These are phyloP conservation scores for fruit fly (Drosophila melanogaster) DNA, from an alignment of 1,140 invertebrate genomes.

Conservation along the genomic window DNA sequence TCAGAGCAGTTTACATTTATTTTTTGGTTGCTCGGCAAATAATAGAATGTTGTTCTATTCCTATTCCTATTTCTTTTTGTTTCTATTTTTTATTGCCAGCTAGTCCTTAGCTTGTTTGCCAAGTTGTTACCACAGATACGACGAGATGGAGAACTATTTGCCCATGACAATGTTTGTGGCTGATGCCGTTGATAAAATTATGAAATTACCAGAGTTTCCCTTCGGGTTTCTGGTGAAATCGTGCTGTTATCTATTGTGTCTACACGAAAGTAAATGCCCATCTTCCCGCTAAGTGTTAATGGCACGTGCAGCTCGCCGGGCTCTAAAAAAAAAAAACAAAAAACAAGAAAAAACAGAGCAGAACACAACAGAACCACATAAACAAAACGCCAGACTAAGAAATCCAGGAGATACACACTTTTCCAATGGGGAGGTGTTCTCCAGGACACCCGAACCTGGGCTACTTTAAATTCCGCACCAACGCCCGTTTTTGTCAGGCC, in stretches of 20 bases:
- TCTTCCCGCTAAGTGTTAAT: constrained; percentile 76
- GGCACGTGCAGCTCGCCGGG: constrained; percentile 70
- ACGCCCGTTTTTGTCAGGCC: constrained; percentile 58
- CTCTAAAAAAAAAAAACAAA: constrained; percentile 21
- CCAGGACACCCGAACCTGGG: constrained; percentile 1
- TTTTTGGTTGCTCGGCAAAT: constrained; percentile 70
- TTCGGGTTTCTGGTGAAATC: constrained; percentile 67
- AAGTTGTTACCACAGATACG: constrained; percentile 64
- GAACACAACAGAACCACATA: constrained; percentile 35
- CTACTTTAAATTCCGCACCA: constrained; percentile 82
- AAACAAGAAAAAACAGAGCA: background rate
- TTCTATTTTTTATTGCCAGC: constrained; percentile 44
- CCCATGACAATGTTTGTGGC: constrained; percentile 67
- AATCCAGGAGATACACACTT: constrained; percentile 18
- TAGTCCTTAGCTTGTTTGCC: constrained; percentile 66
- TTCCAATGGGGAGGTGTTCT: constrained; percentile 21
- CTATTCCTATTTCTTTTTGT: constrained; percentile 34
- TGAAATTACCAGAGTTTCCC: constrained; percentile 54
- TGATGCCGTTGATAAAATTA: constrained; percentile 77
- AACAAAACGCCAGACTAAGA: constrained; percentile 42
- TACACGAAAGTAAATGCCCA: constrained; percentile 21
- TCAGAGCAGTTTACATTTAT: constrained; percentile 77
- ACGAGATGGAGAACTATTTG: constrained; percentile 62
- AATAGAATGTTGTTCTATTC: constrained; percentile 50
- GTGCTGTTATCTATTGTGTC: constrained; percentile 55